Conservation (phyloP, 2,888 invertebrate genomes). For the Volucella bombylans region DNA sequence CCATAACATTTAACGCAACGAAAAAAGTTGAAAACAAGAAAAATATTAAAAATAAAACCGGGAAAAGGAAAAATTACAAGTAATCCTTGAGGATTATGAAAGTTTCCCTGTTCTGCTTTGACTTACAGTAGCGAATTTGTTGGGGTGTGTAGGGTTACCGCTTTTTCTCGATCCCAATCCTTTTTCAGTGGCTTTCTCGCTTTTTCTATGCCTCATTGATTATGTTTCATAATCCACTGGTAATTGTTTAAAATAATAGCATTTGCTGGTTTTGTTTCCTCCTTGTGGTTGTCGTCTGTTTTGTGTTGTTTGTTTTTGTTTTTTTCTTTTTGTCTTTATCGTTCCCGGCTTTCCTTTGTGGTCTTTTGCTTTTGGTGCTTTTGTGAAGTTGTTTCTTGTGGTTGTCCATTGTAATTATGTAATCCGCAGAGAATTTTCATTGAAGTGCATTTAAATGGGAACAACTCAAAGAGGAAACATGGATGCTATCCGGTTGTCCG, state of each 20-base stretch:
- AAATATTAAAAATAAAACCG: conserved; percentile 14
- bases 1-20: conserved; percentile 52
- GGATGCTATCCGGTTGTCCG: not conserved
- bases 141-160: not conserved
- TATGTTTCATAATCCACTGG: conserved; percentile 69
- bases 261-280: conserved; percentile 39
- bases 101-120: conserved; percentile 61
- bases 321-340: not conserved
- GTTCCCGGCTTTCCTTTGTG: not conserved
- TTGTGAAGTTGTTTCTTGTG: conserved; percentile 22
- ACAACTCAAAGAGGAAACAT: not conserved
- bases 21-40: conserved; percentile 7
- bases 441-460: conserved; percentile 34
- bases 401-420: conserved; percentile 47
- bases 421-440: conserved; percentile 52
- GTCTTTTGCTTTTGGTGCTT: not conserved
- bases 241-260: conserved; percentile 71
- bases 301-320: not conserved
- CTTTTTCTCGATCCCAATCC: conserved; percentile 38
- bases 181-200: conserved; percentile 64
- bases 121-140: conserved; percentile 20
- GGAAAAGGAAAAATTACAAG: conserved; percentile 48
- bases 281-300: not conserved
- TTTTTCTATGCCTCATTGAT: conserved; percentile 65
- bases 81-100: conserved; percentile 71